Percentiles rank a stretch among this genome's conserved stretches.
These are phyloP conservation scores for Tetranychus urticae DNA, from an alignment of 1,140 invertebrate genomes.

Conservation along the genomic window DNA sequence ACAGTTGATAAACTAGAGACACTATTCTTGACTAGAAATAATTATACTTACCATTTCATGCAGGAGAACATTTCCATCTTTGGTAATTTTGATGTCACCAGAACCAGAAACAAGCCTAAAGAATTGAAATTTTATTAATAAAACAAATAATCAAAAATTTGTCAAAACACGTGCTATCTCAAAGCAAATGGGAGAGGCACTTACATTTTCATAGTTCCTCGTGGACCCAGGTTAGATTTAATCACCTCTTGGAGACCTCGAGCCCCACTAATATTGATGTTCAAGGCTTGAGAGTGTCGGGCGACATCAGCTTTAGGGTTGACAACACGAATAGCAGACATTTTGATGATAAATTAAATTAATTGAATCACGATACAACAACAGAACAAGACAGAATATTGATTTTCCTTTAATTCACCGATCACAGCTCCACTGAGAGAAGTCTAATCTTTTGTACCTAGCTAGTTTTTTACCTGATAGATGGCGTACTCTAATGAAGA, in stretches of 20 bases:
- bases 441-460: too few species aligned
- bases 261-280: constrained; percentile 88
- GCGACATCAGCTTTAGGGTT: constrained; percentile 99
- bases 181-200: constrained; percentile 20
- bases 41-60: constrained; percentile 65
- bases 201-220: constrained; percentile 99
- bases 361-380: too few species aligned
- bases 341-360: constrained; percentile 19
- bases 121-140: too few species aligned
- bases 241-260: constrained; percentile 97
- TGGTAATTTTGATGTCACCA: constrained; percentile 98
- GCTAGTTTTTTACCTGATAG: too few species aligned
- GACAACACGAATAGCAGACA: constrained; percentile 83
- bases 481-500: too few species aligned
- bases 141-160: background rate
- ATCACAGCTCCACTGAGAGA: too few species aligned
- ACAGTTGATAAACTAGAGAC: background rate
- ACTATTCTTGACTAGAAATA: background rate
- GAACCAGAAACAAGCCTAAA: constrained; percentile 87
- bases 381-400: too few species aligned
- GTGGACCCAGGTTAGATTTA: constrained; percentile 91
- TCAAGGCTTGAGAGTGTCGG: constrained; percentile 74
- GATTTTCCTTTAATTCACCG: too few species aligned
- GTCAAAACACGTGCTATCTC: background rate
- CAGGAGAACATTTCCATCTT: constrained; percentile 93